Conservation (phyloP, 2,797 vertebrate genomes). For the Taeniopygia guttata region DNA sequence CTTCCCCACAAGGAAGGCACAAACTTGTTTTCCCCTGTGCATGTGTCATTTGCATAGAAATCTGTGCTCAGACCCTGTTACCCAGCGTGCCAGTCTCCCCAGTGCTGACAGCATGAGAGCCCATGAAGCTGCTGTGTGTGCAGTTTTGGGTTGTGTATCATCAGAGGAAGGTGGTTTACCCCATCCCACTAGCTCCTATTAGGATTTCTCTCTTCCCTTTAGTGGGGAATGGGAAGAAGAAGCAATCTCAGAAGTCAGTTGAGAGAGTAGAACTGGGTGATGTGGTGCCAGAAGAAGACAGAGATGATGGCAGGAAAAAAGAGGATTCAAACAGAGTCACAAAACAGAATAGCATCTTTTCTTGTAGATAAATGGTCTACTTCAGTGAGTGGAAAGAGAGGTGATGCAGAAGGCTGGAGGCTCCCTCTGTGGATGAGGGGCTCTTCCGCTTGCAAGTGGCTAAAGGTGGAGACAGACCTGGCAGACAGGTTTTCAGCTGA, state of each 20-base stretch:
- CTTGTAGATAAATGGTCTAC: neutral
- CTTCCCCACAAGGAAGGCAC: conserved; percentile 33
- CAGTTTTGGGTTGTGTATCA: neutral
- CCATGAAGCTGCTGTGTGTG: fast-evolving
- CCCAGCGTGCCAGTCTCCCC: fast-evolving
- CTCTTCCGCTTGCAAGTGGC: neutral
- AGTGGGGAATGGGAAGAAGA: neutral
- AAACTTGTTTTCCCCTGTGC: conserved; percentile 15
- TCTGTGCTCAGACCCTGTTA: neutral
- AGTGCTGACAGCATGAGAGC: neutral
- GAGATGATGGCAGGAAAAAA: neutral
- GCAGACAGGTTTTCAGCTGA: neutral
- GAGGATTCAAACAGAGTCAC: neutral
- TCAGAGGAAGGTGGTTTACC: neutral
- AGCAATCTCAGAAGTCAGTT: neutral
- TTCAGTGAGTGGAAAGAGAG: neutral
- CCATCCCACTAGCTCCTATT: neutral
- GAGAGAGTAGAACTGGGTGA: neutral
- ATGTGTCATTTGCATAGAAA: neutral
- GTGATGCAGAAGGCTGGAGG: neutral
- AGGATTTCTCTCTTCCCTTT: neutral
- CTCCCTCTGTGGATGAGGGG: neutral
- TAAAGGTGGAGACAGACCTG: neutral
- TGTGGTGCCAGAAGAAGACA: neutral
- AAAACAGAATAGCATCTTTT: neutral